Conservation (phyloP, 2,113 vertebrate genomes). For the Ramphastos sulfuratus region DNA sequence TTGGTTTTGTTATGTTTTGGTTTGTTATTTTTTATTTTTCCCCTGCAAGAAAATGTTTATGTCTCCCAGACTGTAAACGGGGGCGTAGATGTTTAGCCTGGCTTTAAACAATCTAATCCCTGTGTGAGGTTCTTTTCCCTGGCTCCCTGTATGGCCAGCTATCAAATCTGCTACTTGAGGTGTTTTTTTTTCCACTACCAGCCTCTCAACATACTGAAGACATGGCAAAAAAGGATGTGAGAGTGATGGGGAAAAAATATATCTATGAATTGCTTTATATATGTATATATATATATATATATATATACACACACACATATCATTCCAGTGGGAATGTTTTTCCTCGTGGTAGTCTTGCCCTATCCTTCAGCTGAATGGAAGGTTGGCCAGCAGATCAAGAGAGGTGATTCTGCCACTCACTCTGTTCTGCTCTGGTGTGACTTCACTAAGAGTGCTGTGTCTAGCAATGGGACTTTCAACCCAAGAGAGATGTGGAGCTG, state of each 20-base stretch:
- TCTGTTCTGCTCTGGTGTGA: no score
- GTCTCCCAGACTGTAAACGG: not conserved
- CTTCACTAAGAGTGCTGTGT: no score
- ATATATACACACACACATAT: no score
- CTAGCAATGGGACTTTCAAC: no score
- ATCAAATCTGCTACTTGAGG: not conserved
- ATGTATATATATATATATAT: no score
- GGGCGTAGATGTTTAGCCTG: not conserved
- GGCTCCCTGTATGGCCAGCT: not conserved
- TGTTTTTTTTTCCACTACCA: not conserved
- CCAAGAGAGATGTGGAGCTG: no score
- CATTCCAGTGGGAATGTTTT: not conserved
- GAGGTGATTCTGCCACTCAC: no score
- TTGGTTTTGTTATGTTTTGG: no score
- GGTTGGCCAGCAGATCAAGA: not conserved
- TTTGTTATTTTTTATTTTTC: not conserved
- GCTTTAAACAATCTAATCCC: not conserved
- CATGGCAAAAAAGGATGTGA: not conserved
- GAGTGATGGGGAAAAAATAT: not conserved
- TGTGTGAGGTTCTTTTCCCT: not conserved
- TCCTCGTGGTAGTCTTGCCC: accelerated
- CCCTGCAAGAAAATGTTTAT: not conserved
- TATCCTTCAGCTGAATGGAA: not conserved
- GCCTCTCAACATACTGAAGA: not conserved
- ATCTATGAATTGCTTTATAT: no score